Conservation (phyloP, 2,888 invertebrate genomes). For the Himalopsyche kuldschensis region DNA sequence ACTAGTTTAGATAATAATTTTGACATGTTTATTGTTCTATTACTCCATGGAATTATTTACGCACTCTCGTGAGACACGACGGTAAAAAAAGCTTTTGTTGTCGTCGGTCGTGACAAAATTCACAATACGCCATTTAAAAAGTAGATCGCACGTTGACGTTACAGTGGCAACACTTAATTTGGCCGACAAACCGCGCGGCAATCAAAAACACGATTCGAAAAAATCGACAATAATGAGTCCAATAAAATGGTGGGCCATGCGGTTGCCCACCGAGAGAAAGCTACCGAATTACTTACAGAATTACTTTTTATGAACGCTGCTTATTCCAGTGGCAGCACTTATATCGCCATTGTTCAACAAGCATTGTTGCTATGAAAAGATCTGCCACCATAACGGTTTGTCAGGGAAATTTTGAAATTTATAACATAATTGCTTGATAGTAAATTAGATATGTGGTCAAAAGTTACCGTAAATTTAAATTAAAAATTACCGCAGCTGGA, state of each 20-base stretch:
- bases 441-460: too few species aligned
- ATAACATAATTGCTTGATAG: too few species aligned
- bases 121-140: constrained; percentile 13
- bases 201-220: not conserved
- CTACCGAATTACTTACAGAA: constrained; percentile 35
- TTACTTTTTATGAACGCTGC: not conserved
- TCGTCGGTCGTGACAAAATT: not conserved
- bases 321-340: not conserved
- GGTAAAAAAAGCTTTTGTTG: not conserved
- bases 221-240: constrained; percentile 26
- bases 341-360: not conserved
- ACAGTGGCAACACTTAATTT: constrained; percentile 24
- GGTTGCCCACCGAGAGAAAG: constrained; percentile 32
- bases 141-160: constrained; percentile 10
- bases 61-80: not conserved
- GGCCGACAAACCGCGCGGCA: constrained; percentile 2
- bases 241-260: constrained; percentile 30
- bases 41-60: not conserved
- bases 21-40: too few species aligned
- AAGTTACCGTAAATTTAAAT: too few species aligned
- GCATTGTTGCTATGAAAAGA: not conserved
- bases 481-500: too few species aligned
- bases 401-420: too few species aligned
- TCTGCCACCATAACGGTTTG: not conserved
- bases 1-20: too few species aligned